These are phyloP conservation scores for Drosophila niveifrons DNA, from an alignment of 2,888 invertebrate species.

Conservation along the genomic window DNA sequence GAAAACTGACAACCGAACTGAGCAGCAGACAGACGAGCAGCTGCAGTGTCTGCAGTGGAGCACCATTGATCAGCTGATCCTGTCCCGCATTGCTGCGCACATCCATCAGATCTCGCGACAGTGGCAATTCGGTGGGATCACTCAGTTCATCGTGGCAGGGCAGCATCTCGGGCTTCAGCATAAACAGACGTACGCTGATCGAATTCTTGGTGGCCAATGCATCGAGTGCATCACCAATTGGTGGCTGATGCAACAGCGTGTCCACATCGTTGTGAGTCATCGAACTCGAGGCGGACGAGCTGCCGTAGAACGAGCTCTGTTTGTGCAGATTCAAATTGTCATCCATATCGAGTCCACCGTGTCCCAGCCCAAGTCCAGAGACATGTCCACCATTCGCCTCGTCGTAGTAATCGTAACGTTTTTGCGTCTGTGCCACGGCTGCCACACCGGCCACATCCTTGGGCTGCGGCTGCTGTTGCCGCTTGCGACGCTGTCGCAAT, in stretches of 20 bases:
- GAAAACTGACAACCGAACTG: slow-evolving; percentile 28
- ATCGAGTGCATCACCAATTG: slow-evolving; percentile 57
- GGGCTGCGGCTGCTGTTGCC: slow-evolving; percentile 29
- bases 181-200: slow-evolving; percentile 85
- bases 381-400: slow-evolving; percentile 59
- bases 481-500: slow-evolving; percentile 59
- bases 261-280: slow-evolving; percentile 69
- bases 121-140: slow-evolving; percentile 88
- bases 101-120: slow-evolving; percentile 87
- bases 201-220: slow-evolving; percentile 67
- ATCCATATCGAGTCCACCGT: slow-evolving; percentile 67
- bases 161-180: slow-evolving; percentile 87
- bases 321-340: slow-evolving; percentile 79
- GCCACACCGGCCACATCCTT: slow-evolving; percentile 44
- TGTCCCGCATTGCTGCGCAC: slow-evolving; percentile 82
- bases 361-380: slow-evolving; percentile 53
- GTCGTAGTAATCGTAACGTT: slow-evolving; percentile 73
- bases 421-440: slow-evolving; percentile 68
- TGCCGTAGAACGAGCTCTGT: slow-evolving; percentile 68
- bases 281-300: slow-evolving; percentile 25
- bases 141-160: slow-evolving; percentile 88
- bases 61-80: slow-evolving; percentile 58
- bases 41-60: slow-evolving; percentile 25
- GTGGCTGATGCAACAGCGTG: slow-evolving; percentile 44
- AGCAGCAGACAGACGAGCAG: slow-evolving; percentile 19